A percentile compares a stretch with the other conserved stretches of the same genome.
Conservation (phyloP, 2,888 invertebrate genomes). For the Cacoxenus indagator region DNA sequence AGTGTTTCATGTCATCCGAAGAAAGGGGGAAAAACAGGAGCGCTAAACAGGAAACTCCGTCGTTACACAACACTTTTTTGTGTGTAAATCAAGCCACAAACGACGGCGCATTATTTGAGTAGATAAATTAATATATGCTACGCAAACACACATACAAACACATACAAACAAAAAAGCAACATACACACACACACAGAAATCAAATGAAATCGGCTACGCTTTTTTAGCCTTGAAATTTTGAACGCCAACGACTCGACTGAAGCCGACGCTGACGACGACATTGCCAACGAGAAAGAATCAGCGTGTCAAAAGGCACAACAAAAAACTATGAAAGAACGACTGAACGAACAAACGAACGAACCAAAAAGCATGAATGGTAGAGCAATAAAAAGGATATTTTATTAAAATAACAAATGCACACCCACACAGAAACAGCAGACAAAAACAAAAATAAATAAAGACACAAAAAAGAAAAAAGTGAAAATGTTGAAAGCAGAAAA, state of each 20-base stretch:
- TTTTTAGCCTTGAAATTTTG: conserved; percentile 54
- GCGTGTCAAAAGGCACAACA: conserved; percentile 13
- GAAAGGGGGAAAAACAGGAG: not conserved
- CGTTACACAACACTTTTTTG: too few species aligned
- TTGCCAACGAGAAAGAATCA: conserved; percentile 16
- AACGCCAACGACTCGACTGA: not conserved
- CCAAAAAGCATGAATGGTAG: conserved; percentile 8
- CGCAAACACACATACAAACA: too few species aligned
- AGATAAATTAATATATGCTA: too few species aligned
- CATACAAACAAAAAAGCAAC: too few species aligned
- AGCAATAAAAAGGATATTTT: conserved; percentile 20
- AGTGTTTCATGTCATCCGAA: not conserved
- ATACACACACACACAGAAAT: not conserved
- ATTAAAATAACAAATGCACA: conserved; percentile 29
- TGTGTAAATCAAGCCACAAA: not conserved
- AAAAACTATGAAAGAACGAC: conserved; percentile 8
- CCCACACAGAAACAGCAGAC: conserved; percentile 19
- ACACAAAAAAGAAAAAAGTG: conserved; percentile 28
- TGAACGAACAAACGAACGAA: not conserved
- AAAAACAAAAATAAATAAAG: not conserved
- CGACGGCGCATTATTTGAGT: not conserved
- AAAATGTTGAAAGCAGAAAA: conserved; percentile 40
- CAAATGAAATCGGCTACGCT: conserved; percentile 44
- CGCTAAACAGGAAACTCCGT: too few species aligned
- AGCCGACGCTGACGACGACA: not conserved